Conservation (phyloP, 2,888 invertebrate genomes). For the Maniola hyperantus region DNA sequence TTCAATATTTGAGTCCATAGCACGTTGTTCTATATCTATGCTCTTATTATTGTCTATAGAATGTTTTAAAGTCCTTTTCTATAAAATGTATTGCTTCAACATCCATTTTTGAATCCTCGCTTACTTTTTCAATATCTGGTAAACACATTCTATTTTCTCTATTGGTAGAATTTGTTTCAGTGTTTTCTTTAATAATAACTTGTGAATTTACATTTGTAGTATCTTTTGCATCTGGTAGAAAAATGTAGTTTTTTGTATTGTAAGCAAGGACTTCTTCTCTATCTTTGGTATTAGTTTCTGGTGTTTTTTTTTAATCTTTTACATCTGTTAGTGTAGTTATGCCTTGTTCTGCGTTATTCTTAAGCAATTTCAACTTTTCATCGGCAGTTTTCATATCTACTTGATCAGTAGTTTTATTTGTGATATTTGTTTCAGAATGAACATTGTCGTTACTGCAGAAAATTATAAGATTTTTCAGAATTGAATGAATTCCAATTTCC, state of each 20-base stretch:
- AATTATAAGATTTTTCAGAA: not conserved
- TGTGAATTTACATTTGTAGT: too few relatives aligned
- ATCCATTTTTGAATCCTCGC: slow-evolving; percentile 27
- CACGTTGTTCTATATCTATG: not conserved
- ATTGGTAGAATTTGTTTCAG: not conserved
- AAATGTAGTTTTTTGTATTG: not conserved
- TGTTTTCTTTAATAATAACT: not conserved
- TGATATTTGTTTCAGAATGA: not conserved
- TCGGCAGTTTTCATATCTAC: not conserved
- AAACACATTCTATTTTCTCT: not conserved
- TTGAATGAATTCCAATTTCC: not conserved
- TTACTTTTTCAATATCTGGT: not conserved
- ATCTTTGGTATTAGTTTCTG: not conserved
- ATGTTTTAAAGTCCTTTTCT: not conserved
- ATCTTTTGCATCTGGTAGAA: not conserved
- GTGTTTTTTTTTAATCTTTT: not conserved
- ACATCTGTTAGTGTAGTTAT: not conserved
- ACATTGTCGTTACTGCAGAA: not conserved
- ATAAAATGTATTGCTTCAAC: slow-evolving; percentile 26
- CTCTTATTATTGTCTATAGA: not conserved
- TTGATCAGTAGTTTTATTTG: not conserved
- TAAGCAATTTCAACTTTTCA: not conserved
- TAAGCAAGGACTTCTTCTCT: not conserved
- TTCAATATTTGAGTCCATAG: slow-evolving; percentile 7
- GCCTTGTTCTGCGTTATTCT: not conserved